These are phyloP conservation scores for Diarsia mendica DNA, from an alignment of 2,888 invertebrate genomes.

Conservation along the genomic window DNA sequence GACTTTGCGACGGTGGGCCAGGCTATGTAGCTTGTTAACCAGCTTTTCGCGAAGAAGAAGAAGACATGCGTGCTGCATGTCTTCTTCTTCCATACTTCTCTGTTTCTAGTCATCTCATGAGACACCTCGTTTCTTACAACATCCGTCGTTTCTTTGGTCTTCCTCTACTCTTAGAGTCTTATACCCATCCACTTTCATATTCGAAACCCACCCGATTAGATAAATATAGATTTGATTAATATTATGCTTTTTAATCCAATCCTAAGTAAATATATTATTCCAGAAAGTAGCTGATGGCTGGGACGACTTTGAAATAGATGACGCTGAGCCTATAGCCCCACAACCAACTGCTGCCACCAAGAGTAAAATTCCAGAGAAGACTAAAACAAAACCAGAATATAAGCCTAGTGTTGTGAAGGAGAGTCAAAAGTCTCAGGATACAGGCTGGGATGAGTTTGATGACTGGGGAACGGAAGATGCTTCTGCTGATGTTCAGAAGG, in stretches of 20 bases:
- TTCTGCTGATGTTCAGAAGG: constrained; percentile 62
- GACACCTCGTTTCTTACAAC: no score
- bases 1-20: no score
- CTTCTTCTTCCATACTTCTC: no score
- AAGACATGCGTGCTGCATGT: no score
- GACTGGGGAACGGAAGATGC: constrained; percentile 83
- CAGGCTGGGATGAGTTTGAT: constrained; percentile 89
- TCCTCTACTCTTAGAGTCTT: no score
- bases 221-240: background rate
- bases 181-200: no score
- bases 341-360: constrained; percentile 36
- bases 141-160: no score
- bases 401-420: constrained; percentile 47
- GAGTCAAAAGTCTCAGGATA: constrained; percentile 77
- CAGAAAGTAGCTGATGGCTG: constrained; percentile 81
- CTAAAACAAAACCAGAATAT: constrained; percentile 13
- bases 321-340: constrained; percentile 68
- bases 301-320: constrained; percentile 88
- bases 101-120: no score
- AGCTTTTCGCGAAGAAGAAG: no score
- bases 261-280: constrained; percentile 27
- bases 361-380: constrained; percentile 20
- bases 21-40: no score
- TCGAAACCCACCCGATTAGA: no score
- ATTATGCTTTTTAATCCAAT: background rate